Evolutionary conservation across 2,888 invertebrate species (phyloP).

Genomic region (Calameuta pallipes): DNA sequence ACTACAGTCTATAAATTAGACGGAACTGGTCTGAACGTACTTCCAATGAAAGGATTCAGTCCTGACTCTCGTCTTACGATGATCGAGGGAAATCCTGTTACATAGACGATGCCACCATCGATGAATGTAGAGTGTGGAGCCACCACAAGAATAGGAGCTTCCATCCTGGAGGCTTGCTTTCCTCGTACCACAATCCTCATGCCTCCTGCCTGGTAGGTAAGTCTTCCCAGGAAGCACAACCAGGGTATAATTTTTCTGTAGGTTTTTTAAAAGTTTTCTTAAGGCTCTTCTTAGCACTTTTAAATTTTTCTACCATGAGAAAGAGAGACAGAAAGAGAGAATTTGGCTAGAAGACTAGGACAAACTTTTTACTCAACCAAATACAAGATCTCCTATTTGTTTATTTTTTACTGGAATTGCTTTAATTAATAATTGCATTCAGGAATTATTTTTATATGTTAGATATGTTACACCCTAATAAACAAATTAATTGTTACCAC

Average conservation of each 20-base stretch:
- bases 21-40: conserved; percentile 71
- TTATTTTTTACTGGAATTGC: not conserved
- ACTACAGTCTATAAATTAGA: not conserved
- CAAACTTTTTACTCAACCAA: not conserved
- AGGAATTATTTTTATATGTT: not conserved
- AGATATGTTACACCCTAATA: not conserved
- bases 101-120: conserved; percentile 87
- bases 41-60: conserved; percentile 86
- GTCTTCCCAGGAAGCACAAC: conserved; percentile 79
- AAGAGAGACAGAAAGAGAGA: not conserved
- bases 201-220: conserved; percentile 81
- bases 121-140: conserved; percentile 92
- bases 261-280: conserved; percentile 25
- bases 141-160: conserved; percentile 87
- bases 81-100: conserved; percentile 84
- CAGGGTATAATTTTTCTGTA: conserved; percentile 69
- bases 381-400: not conserved
- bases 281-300: conserved; percentile 1
- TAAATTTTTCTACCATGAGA: not conserved
- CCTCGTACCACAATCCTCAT: conserved; percentile 84
- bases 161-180: conserved; percentile 77
- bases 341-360: not conserved
- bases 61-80: conserved; percentile 85
- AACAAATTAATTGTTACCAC: not conserved
- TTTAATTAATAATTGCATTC: not conserved